Evolutionary conservation across 2,888 invertebrate species (phyloP).

Genomic region (Macrosiphum euphorbiae): DNA sequence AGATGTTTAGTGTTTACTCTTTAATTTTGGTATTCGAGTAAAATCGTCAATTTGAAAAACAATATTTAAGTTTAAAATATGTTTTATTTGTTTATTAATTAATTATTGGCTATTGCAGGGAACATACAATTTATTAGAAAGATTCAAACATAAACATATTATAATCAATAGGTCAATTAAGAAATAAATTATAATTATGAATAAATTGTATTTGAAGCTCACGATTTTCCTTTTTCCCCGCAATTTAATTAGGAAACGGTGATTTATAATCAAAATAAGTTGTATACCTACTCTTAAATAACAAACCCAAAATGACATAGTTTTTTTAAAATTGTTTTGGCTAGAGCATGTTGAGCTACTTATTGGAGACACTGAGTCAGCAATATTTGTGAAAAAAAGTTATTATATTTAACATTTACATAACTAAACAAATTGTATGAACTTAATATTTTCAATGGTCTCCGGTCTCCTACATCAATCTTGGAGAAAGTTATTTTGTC

Average conservation of each 20-base stretch:
- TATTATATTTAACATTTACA: not conserved
- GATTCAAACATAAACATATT: not conserved
- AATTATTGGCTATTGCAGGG: not conserved
- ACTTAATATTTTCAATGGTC: not conserved
- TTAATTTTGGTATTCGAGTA: not conserved
- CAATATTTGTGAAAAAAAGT: not conserved
- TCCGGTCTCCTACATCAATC: not conserved
- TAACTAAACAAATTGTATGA: not conserved
- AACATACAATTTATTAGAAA: not conserved
- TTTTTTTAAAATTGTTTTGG: not conserved
- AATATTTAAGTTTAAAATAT: not conserved
- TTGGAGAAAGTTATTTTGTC: not conserved
- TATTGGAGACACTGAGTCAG: not conserved
- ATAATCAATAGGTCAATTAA: not conserved
- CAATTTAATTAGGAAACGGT: not conserved
- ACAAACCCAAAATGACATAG: not conserved
- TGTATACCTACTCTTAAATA: not conserved
- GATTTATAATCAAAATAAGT: not conserved
- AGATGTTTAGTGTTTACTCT: not conserved
- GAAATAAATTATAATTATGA: not conserved
- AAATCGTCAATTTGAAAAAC: not conserved
- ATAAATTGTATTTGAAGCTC: not conserved
- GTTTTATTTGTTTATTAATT: not conserved
- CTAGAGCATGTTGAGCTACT: not conserved
- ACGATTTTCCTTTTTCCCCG: not conserved